These are phyloP conservation scores for Sclerurus mexicanus DNA, from an alignment of 2,113 vertebrate species.

Conservation along the genomic window DNA sequence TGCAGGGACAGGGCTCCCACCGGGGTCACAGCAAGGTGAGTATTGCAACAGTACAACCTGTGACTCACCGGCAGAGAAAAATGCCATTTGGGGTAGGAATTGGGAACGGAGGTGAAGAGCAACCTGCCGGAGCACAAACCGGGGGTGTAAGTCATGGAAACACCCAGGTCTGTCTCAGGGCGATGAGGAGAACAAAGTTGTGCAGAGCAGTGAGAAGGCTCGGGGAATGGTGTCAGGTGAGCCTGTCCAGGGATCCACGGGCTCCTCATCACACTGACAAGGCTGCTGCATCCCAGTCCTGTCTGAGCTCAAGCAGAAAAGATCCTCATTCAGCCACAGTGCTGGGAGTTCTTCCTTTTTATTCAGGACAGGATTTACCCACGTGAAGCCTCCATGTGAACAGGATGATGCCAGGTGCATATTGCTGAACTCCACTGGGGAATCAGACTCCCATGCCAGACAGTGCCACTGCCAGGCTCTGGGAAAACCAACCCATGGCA, in stretches of 20 bases:
- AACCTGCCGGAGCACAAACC: background rate
- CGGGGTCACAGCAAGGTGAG: conserved; percentile 37
- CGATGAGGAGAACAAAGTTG: background rate
- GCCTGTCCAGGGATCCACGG: rapidly evolving
- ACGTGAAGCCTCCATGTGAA: rapidly evolving
- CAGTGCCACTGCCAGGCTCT: background rate
- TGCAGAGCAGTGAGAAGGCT: background rate
- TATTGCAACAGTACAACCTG: background rate
- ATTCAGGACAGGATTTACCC: background rate
- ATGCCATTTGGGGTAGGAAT: conserved; percentile 1
- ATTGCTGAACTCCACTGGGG: rapidly evolving
- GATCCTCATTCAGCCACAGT: background rate
- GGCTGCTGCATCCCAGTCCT: background rate
- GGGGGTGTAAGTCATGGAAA: background rate
- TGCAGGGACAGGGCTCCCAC: conserved; percentile 12
- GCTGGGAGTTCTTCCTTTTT: background rate
- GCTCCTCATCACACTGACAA: rapidly evolving
- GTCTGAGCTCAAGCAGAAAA: background rate
- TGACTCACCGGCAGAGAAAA: background rate
- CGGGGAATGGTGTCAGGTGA: rapidly evolving
- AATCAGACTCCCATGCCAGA: background rate
- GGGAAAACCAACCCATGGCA: background rate
- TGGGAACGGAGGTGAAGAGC: background rate
- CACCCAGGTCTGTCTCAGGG: background rate
- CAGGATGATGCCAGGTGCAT: background rate